Evolutionary conservation across 2,888 invertebrate species (phyloP), one percentile per base, ranked within the genome.

Genomic region (Synanthedon myopaeformis): DNA sequence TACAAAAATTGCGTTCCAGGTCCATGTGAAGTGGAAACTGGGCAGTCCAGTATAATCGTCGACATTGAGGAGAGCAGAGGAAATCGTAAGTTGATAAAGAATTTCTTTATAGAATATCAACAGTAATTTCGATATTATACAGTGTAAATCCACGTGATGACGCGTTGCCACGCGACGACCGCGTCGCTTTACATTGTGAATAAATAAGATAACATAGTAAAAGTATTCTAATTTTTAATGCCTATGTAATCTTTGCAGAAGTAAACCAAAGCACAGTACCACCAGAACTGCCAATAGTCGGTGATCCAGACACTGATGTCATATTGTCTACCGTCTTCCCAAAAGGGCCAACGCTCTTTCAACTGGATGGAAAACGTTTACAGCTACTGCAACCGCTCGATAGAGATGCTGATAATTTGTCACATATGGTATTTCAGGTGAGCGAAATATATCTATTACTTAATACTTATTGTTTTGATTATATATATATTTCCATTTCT

Each of bases 41-140:
- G 95, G 42, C 93, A 95, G 70, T 93, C 95, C 42, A 96, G 95
- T 74, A 95, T 96, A 60, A 96, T 96, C 68, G 89, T 96, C 63
- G 96, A 96, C 74, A 95, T 96, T 62, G 94, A 95, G 79, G 96
- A 96, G 79, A 96, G 96, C 76, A 89, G 92, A 78, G 95, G 93
- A 62, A 89, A 90, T 67, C 93, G 96, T 96, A 89, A 94, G 95
- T 93, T 35, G 8, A 35, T 35, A 35, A 35, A 35, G 0, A 35
- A 10, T 35, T 35, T 35, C 8, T 23, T 23, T 23, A 23, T n/a
- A n/a, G n/a, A n/a, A n/a, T n/a, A n/a, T 11, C n/a, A 45, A 45
- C 12, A 45, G 14, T 45, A 45, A 45, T 14, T 45, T 45, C n/a
- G n/a, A 13, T 45, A 8, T 45, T 11, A 28, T 8, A 28, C 6